A percentile compares a stretch with the other conserved stretches of the same genome.
These are phyloP conservation scores for Sialia sialis DNA, from an alignment of 2,113 vertebrate species.

Conservation along the genomic window DNA sequence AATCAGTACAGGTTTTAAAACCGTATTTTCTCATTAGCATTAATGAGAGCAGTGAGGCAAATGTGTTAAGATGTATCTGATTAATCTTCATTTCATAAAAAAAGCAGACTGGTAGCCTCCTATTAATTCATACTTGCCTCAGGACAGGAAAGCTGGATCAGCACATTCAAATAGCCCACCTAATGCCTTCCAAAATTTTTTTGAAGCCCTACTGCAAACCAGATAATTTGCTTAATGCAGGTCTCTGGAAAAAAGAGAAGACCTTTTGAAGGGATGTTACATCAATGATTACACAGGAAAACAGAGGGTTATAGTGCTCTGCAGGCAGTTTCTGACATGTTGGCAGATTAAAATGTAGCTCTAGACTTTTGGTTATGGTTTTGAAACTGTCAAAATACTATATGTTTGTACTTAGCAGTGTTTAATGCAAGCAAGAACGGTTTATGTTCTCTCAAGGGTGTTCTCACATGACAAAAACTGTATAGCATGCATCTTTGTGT, in stretches of 20 bases:
- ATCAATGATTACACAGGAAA: neutral
- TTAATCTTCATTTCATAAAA: neutral
- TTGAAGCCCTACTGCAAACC: neutral
- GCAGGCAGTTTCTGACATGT: neutral
- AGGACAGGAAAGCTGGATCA: neutral
- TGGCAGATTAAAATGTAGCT: neutral
- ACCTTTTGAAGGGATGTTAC: neutral
- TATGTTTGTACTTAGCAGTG: neutral
- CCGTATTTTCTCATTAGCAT: neutral
- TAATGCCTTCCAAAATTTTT: neutral
- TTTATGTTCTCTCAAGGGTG: neutral
- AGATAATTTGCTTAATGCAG: neutral
- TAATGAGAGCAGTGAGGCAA: conserved; percentile 4
- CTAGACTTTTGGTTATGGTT: neutral
- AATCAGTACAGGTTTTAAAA: neutral
- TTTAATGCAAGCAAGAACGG: neutral
- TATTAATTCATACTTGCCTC: neutral
- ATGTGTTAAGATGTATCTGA: neutral
- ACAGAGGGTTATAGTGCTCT: neutral
- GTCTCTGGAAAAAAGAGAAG: neutral
- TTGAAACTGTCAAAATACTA: neutral
- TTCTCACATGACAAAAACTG: neutral
- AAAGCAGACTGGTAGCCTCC: neutral
- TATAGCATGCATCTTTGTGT: neutral
- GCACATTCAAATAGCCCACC: neutral